These are phyloP conservation scores for Gadus macrocephalus DNA, from an alignment of 2,113 vertebrate genomes.

Conservation along the genomic window DNA sequence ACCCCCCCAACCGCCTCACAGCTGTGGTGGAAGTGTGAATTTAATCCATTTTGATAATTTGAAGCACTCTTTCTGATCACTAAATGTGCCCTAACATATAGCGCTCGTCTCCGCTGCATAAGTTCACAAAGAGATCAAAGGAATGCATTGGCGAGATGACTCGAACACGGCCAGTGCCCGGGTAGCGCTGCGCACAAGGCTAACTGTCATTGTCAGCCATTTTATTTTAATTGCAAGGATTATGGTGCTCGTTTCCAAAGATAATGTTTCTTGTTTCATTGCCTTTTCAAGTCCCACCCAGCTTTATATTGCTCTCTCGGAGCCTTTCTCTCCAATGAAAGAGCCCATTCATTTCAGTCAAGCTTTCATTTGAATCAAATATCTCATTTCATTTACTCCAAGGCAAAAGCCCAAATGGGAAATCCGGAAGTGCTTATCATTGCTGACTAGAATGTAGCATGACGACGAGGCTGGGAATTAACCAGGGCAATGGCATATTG, in stretches of 20 bases:
- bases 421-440: slow-evolving; percentile 21
- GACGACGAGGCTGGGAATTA: neutral
- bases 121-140: slow-evolving; percentile 45
- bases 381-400: slow-evolving; percentile 13
- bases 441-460: slow-evolving; percentile 5
- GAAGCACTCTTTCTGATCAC: neutral
- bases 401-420: slow-evolving; percentile 25
- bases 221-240: slow-evolving; percentile 62
- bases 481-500: neutral
- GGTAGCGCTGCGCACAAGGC: slow-evolving; percentile 26
- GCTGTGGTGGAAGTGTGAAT: neutral
- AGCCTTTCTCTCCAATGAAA: slow-evolving; percentile 44
- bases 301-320: slow-evolving; percentile 40
- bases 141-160: slow-evolving; percentile 15
- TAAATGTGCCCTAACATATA: slow-evolving; percentile 6
- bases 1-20: neutral
- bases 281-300: slow-evolving; percentile 33
- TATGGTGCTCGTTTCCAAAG: slow-evolving; percentile 55
- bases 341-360: slow-evolving; percentile 44
- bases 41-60: slow-evolving; percentile 26
- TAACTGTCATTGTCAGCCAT: slow-evolving; percentile 44
- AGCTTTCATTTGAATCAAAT: slow-evolving; percentile 34
- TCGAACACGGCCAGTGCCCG: slow-evolving; percentile 10
- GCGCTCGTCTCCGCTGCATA: slow-evolving; percentile 16
- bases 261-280: slow-evolving; percentile 60